Evolutionary conservation across 2,113 vertebrate species (phyloP), one percentile per base, ranked within the genome.

Genomic region (Gymnocephalus cernua): DNA sequence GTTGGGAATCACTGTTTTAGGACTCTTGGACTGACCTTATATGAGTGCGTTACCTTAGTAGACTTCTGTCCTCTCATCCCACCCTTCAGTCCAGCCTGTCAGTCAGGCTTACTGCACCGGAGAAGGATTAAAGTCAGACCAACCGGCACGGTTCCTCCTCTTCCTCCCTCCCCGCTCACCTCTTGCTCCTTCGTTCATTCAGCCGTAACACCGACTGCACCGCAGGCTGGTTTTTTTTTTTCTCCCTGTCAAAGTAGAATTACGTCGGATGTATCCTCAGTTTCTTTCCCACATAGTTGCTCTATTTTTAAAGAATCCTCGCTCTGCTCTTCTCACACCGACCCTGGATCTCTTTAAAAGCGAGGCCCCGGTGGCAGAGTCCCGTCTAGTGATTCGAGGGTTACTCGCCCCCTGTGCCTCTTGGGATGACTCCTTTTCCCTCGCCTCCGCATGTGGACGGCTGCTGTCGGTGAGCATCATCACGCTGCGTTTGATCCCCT

Each of bases 381-480:
- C 84, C 63, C 77, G 44, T 66, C 77, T 76, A 8, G 88, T 56
- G 10, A 59, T 85, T 27, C 91, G 61, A 71, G 84, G 79, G 18
- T 83, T 91, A 3, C 83, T 92, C n/a, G n/a, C n/a, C 12, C 80
- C 57, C 57, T 48, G 66, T 4, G 59, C 64, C 41, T 86, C 88
- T 11, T 25, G 32, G 4, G 74, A 91, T 78, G 93, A 89, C 19
- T 53, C 80, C 18, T 76, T 57, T 4, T 77, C 75, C 25, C 48
- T 93, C 7, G 67, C 47, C 50, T 68, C 84, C 21, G 85, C 75
- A 3, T 91, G 91, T 63, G 80, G 80, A 64, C 88, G 89, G 15
- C 82, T 88, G 82, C 86, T 92, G 81, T 80, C 65, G 89, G 91
- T 93, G 86, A 93, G 92, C 62, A 9, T 48, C 54, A 14, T 7